phyloP scores from a whole-genome alignment of 1,140 invertebrate genomes.

The Hyphantria cunea region DNA sequence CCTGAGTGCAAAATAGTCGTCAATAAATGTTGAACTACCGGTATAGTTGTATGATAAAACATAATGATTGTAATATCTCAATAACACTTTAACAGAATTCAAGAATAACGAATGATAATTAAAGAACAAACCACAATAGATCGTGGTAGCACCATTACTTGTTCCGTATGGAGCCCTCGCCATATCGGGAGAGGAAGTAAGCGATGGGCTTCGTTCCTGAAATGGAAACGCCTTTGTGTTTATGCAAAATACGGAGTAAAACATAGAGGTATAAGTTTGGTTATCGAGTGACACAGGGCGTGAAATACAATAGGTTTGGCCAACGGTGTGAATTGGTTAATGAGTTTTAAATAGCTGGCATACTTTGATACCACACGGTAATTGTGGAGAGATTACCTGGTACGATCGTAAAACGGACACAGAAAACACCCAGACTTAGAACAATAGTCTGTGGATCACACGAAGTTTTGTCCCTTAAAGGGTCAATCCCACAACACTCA shows the following conservation, averaged over 20 bases:
- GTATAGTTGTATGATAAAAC: background rate
- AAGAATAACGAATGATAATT: slow-evolving; percentile 7
- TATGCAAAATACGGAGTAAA: slow-evolving; percentile 34
- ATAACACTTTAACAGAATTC: slow-evolving; percentile 20
- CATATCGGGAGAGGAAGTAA: slow-evolving; percentile 47
- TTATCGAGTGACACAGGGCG: background rate
- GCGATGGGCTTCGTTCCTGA: slow-evolving; percentile 37
- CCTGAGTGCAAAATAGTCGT: no score
- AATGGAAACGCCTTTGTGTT: slow-evolving; percentile 48
- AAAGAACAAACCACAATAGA: slow-evolving; percentile 39
- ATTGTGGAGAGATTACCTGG: no score
- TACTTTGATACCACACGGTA: background rate
- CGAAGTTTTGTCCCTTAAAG: no score
- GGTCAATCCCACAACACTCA: no score
- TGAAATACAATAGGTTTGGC: slow-evolving; percentile 10
- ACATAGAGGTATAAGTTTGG: slow-evolving; percentile 20
- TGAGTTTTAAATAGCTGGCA: background rate
- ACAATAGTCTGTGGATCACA: no score
- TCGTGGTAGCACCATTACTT: slow-evolving; percentile 35
- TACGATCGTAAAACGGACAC: no score
- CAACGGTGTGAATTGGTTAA: slow-evolving; percentile 1
- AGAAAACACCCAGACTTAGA: no score
- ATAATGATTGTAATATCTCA: background rate
- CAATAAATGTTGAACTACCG: no score
- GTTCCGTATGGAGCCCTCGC: slow-evolving; percentile 27